Base-by-base conservation (phyloP, 2,797 vertebrate genomes). In the Enteromius afrohamiltoni region DNA sequence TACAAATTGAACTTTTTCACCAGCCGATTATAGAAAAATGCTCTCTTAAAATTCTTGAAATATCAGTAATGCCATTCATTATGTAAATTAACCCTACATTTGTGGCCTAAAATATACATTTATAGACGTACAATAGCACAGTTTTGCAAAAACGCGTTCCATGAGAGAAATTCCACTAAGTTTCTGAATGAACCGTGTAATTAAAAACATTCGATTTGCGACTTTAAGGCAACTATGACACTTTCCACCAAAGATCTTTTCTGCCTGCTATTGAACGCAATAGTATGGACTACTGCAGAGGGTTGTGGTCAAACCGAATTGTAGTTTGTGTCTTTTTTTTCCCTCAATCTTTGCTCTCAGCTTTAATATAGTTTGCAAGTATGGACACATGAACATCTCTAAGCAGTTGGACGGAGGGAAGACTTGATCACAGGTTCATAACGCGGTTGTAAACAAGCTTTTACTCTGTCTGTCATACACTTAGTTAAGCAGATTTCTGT, bases 311-410 rank as follows among this genome's bases (percentile, higher is more conserved):
- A 94, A 94, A 95, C 93, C 93, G 93, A 94, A 94, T 94, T 94
- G 94, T 93, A 91, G 94, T 95, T 95, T 96, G 96, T 95, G 97
- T 97, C 96, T 98, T 99, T 96, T 99, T 96, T 99, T 96, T 94
- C 92, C 96, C 93, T 95, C 94, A 95, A 95, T 93, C 94, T 95
- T 95, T 94, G 93, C 94, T 94, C 95, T 95, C 95, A 93, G 94
- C 93, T 96, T 95, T 73, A 70, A 83, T 94, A 93, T 93, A 93
- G 93, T 96, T 95, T 93, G 94, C 90, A 94, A 92, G 93, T 94
- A 93, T 92, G 89, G 93, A 96, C 94, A 91, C 88, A 95, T 93
- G 94, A 95, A 75, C 95, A 95, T 94, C 95, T 93, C 77, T 92
- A 93, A 95, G 89, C 94, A 77, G 55, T 49, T 77, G 80, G 94